phyloP scores from a whole-genome alignment of 2,797 vertebrate species.

The Scolopax bukidnonensis region DNA sequence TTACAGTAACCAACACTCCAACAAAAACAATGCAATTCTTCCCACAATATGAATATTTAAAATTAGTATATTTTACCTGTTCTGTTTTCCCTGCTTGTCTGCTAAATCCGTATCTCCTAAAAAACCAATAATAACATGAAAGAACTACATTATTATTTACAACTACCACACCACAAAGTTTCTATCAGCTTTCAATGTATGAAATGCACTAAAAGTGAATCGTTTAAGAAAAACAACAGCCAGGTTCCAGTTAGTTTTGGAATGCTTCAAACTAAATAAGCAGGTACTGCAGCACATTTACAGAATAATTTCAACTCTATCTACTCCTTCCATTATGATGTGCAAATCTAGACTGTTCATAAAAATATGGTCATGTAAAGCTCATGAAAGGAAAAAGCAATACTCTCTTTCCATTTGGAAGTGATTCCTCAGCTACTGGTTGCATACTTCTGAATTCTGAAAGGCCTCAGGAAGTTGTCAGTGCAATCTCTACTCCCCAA shows the following conservation, averaged over 20 bases:
- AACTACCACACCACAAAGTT: not conserved
- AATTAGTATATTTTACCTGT: constrained; percentile 76
- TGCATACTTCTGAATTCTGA: not conserved
- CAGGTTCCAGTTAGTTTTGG: not conserved
- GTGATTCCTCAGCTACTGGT: not conserved
- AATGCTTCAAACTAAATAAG: not conserved
- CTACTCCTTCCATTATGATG: not conserved
- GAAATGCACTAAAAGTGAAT: not conserved
- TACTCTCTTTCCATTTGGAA: not conserved
- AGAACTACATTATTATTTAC: not conserved
- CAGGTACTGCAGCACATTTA: not conserved
- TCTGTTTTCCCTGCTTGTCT: constrained; percentile 84
- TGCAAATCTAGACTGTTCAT: not conserved
- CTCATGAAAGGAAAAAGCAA: not conserved
- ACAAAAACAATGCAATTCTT: not conserved
- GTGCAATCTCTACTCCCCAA: not conserved
- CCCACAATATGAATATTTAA: not conserved
- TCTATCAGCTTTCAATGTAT: not conserved
- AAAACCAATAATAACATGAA: constrained; percentile 1
- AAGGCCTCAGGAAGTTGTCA: not conserved
- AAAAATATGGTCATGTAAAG: not conserved
- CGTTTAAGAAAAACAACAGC: not conserved
- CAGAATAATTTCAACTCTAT: not conserved
- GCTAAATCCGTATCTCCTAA: constrained; percentile 91
- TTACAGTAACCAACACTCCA: not conserved